Conservation (phyloP, 2,888 invertebrate species). For the Leucoma salicis region DNA sequence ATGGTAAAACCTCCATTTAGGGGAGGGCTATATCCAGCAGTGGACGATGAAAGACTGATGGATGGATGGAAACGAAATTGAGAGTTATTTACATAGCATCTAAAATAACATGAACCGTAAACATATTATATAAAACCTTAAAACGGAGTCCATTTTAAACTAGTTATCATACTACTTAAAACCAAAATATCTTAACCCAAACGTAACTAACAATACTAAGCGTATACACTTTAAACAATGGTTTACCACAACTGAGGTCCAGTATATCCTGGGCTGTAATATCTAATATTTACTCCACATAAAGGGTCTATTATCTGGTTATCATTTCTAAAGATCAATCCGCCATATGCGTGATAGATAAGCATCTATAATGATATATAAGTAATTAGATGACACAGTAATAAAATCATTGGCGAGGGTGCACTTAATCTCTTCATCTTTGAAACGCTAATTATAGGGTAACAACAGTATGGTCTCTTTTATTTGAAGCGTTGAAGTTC, state of each 20-base stretch:
- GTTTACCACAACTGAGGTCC: neutral
- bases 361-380: conserved; percentile 51
- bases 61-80: no score
- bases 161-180: neutral
- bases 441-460: conserved; percentile 31
- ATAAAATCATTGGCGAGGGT: conserved; percentile 67
- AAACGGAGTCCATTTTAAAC: neutral
- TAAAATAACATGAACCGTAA: no score
- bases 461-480: no score
- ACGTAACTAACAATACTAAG: neutral
- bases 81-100: no score
- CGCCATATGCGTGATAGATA: conserved; percentile 65
- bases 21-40: no score
- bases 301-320: conserved; percentile 21
- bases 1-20: no score
- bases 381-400: conserved; percentile 75
- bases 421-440: conserved; percentile 47
- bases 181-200: conserved; percentile 3
- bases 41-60: no score
- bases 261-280: conserved; percentile 6
- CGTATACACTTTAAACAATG: neutral
- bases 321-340: conserved; percentile 52
- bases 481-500: no score
- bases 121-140: no score
- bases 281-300: neutral